These are phyloP conservation scores for Enteromius unitaeniatus DNA, from an alignment of 2,797 vertebrate genomes.

Conservation along the genomic window DNA sequence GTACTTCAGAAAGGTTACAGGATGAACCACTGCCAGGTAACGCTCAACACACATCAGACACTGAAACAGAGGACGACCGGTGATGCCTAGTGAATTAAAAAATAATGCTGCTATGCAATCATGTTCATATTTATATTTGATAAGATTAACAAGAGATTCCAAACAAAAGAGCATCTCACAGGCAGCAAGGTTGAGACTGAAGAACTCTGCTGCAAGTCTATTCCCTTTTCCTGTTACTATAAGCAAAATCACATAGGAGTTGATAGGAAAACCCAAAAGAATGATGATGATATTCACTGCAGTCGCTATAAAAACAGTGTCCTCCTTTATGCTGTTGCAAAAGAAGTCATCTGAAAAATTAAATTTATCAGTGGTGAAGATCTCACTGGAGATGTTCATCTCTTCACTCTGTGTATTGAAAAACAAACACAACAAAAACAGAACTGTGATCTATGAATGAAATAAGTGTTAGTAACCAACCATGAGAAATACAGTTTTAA, in stretches of 20 bases:
- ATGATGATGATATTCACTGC: not conserved
- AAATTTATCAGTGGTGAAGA: not conserved
- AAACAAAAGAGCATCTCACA: not conserved
- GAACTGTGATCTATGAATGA: not conserved
- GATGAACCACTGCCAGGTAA: slow-evolving; percentile 53
- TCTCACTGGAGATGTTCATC: slow-evolving; percentile 13
- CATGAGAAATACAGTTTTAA: no score
- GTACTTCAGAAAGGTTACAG: slow-evolving; percentile 12
- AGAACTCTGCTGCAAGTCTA: slow-evolving; percentile 5
- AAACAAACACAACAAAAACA: no score
- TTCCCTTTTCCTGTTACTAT: slow-evolving; percentile 5
- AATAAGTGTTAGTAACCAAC: not conserved
- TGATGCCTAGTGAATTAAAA: not conserved
- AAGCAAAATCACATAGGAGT: slow-evolving; percentile 7
- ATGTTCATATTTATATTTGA: not conserved
- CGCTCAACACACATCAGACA: slow-evolving; percentile 30
- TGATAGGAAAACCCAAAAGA: not conserved
- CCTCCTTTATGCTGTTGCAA: not conserved
- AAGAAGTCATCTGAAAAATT: not conserved
- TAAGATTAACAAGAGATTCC: not conserved
- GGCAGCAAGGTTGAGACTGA: not conserved
- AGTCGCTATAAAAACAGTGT: not conserved
- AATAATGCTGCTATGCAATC: fast-evolving
- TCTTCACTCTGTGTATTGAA: not conserved
- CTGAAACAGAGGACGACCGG: slow-evolving; percentile 29